Percentiles rank a stretch among this genome's conserved stretches.
phyloP scores from a whole-genome alignment of 2,113 vertebrate genomes.

The Apteryx mantelli region DNA sequence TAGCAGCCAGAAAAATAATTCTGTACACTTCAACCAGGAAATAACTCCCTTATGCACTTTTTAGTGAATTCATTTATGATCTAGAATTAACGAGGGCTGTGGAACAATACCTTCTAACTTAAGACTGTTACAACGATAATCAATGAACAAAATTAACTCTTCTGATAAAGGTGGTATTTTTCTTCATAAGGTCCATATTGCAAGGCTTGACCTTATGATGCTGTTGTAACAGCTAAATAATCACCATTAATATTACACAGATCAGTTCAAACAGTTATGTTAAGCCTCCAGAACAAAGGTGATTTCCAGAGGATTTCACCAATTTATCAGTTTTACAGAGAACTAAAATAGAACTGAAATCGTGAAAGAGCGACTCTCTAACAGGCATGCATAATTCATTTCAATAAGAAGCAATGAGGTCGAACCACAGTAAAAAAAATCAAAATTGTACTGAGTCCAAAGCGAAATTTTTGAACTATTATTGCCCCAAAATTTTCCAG shows the following conservation, averaged over 20 bases:
- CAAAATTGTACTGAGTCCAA: background rate
- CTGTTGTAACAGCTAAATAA: background rate
- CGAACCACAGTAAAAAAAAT: background rate
- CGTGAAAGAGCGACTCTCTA: background rate
- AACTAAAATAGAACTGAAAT: background rate
- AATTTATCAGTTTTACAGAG: background rate
- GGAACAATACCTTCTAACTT: background rate
- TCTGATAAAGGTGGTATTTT: background rate
- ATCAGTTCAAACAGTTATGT: background rate
- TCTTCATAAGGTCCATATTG: accelerated
- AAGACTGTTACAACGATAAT: background rate
- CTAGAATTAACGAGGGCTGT: background rate
- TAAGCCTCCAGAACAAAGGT: background rate
- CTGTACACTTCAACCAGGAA: background rate
- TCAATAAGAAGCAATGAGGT: background rate
- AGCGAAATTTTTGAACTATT: background rate
- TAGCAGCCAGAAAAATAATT: background rate
- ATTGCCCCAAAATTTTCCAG: background rate
- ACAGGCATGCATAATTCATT: background rate
- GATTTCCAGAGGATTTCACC: background rate
- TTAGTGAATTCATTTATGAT: background rate
- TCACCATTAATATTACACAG: background rate
- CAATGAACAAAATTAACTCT: background rate
- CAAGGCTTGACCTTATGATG: background rate
- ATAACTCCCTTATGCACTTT: background rate